Percentiles rank a stretch among this genome's conserved stretches.
Conservation (phyloP, 2,797 vertebrate species). For the Podarcis lilfordi region DNA sequence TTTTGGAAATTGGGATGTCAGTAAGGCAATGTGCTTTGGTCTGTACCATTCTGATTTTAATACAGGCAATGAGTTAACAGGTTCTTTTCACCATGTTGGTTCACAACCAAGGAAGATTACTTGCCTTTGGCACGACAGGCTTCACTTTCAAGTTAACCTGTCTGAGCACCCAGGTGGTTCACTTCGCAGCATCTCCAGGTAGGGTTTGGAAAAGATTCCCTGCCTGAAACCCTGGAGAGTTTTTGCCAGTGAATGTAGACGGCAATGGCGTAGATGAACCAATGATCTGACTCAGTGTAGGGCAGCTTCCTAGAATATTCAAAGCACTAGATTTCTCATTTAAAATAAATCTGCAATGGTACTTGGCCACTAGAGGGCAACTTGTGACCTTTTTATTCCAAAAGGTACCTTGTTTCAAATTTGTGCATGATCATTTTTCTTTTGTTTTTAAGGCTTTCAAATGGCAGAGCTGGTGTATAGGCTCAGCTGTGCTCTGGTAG, state of each 20-base stretch:
- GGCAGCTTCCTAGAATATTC: not conserved
- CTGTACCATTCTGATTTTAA: too few species aligned
- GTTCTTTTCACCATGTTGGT: too few species aligned
- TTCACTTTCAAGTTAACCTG: too few species aligned
- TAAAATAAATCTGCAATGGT: not conserved
- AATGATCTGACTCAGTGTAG: not conserved
- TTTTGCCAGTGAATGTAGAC: not conserved
- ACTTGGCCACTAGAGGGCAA: constrained; percentile 24
- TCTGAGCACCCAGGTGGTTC: too few species aligned
- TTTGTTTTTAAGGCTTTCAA: not conserved
- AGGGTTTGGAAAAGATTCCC: too few species aligned
- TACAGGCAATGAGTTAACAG: too few species aligned
- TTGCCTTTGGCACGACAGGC: too few species aligned
- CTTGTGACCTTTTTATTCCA: not conserved
- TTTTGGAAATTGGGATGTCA: too few species aligned
- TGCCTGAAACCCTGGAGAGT: not conserved
- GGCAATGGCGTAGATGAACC: not conserved
- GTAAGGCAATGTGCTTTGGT: too few species aligned
- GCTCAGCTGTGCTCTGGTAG: too few species aligned
- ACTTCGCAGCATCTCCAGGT: too few species aligned
- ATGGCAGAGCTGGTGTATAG: not conserved
- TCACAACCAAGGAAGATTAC: too few species aligned
- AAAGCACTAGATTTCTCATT: not conserved
- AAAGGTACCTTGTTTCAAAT: not conserved
- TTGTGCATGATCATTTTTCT: not conserved